These are phyloP conservation scores for Picus viridis DNA, from an alignment of 2,797 vertebrate species.

Conservation along the genomic window DNA sequence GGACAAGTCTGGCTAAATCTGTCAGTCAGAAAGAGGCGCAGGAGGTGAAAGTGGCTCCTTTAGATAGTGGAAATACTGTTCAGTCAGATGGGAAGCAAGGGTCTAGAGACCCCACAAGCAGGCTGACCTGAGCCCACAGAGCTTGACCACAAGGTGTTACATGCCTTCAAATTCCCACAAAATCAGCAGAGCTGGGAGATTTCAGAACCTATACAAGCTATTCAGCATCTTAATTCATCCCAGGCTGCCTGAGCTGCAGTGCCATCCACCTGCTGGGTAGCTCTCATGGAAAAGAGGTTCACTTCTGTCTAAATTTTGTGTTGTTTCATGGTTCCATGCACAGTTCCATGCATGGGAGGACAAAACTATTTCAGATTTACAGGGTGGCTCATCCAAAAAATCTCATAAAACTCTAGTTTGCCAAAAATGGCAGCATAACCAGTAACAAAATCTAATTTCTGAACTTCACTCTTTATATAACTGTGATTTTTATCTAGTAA, in stretches of 20 bases:
- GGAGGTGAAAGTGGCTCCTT: not conserved
- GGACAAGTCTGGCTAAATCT: not conserved
- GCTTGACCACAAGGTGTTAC: not conserved
- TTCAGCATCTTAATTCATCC: not conserved
- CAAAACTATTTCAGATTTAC: slow-evolving; percentile 10
- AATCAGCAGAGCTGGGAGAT: fast-evolving
- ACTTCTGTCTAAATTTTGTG: not conserved
- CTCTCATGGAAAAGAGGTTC: not conserved
- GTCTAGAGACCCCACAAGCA: not conserved
- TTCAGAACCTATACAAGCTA: not conserved
- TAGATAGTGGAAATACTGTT: not conserved
- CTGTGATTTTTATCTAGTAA: slow-evolving; percentile 11
- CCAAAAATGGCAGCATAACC: slow-evolving; percentile 35
- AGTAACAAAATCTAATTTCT: slow-evolving; percentile 39
- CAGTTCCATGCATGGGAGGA: not conserved
- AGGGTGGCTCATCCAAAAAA: not conserved
- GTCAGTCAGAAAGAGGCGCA: not conserved
- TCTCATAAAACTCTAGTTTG: not conserved
- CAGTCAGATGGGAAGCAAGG: not conserved
- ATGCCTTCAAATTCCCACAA: not conserved
- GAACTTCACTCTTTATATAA: slow-evolving; percentile 33
- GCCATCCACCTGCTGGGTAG: not conserved
- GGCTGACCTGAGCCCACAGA: not conserved
- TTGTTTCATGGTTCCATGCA: not conserved
- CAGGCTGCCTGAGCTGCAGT: fast-evolving